These are phyloP conservation scores for Microplitis manilae DNA, from an alignment of 2,888 invertebrate species.

Conservation along the genomic window DNA sequence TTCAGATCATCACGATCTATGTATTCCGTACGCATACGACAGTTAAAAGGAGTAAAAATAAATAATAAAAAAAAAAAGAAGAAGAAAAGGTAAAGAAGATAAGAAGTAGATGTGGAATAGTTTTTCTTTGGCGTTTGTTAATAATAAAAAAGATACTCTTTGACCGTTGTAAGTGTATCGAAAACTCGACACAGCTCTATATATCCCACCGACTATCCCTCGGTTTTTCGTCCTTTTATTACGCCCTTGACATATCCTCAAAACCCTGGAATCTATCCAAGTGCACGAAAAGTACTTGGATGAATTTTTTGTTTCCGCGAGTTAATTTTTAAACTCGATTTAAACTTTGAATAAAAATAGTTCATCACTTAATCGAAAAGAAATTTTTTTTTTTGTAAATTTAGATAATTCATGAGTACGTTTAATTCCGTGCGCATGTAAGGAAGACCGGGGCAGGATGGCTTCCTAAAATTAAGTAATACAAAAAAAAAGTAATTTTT, in stretches of 20 bases:
- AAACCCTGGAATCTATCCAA: constrained; percentile 46
- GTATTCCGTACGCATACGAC: constrained; percentile 21
- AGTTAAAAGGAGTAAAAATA: constrained; percentile 7
- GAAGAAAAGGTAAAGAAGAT: background rate
- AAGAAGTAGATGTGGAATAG: constrained; percentile 12
- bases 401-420: no score
- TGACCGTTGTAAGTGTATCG: constrained; percentile 26
- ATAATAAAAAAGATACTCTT: constrained; percentile 28
- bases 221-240: constrained; percentile 13
- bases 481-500: no score
- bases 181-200: background rate
- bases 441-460: no score
- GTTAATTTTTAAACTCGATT: no score
- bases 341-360: no score
- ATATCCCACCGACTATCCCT: background rate
- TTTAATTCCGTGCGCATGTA: no score
- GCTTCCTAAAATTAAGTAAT: no score
- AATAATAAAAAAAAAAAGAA: background rate
- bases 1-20: constrained; percentile 2
- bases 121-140: constrained; percentile 17
- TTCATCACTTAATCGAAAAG: no score
- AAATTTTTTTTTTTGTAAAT: no score
- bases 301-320: background rate
- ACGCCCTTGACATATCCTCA: background rate
- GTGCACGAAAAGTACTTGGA: constrained; percentile 45